These are phyloP conservation scores for Peribatodes rhomboidaria DNA, from an alignment of 2,888 invertebrate genomes.

Conservation along the genomic window DNA sequence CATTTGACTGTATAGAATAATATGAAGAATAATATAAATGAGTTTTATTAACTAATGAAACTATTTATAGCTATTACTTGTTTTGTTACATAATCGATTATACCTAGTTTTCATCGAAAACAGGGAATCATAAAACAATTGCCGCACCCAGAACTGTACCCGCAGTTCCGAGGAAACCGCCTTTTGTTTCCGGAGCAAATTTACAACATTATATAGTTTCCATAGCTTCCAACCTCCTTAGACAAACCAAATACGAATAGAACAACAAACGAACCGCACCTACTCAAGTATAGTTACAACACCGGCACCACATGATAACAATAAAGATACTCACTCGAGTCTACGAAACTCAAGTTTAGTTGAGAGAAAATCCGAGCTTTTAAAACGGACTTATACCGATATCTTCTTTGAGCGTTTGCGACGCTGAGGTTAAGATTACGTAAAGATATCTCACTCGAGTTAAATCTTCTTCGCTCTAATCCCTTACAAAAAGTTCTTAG, in stretches of 20 bases:
- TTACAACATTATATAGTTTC: constrained; percentile 24
- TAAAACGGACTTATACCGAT: constrained; percentile 23
- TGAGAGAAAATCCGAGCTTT: constrained; percentile 30
- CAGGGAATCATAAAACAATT: constrained; percentile 4
- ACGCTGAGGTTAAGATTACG: constrained; percentile 32
- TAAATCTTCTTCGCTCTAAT: constrained; percentile 27
- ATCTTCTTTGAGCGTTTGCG: constrained; percentile 22
- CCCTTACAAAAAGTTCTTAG: constrained; percentile 18
- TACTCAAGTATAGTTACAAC: constrained; percentile 27
- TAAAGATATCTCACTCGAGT: constrained; percentile 30
- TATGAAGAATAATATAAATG: neutral
- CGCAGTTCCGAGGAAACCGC: constrained; percentile 19
- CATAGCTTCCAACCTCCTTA: constrained; percentile 30
- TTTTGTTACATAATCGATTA: neutral
- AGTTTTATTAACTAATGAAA: too few relatives aligned
- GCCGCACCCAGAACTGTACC: neutral
- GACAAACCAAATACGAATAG: constrained; percentile 30
- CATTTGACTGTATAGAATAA: neutral
- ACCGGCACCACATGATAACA: constrained; percentile 30
- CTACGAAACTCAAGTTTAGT: constrained; percentile 20
- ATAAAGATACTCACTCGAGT: constrained; percentile 19
- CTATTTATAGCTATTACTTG: neutral
- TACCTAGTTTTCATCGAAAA: neutral
- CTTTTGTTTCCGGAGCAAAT: constrained; percentile 15
- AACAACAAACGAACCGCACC: constrained; percentile 36